Evolutionary conservation across 2,797 vertebrate species (phyloP).

Genomic region (Sciurus carolinensis): DNA sequence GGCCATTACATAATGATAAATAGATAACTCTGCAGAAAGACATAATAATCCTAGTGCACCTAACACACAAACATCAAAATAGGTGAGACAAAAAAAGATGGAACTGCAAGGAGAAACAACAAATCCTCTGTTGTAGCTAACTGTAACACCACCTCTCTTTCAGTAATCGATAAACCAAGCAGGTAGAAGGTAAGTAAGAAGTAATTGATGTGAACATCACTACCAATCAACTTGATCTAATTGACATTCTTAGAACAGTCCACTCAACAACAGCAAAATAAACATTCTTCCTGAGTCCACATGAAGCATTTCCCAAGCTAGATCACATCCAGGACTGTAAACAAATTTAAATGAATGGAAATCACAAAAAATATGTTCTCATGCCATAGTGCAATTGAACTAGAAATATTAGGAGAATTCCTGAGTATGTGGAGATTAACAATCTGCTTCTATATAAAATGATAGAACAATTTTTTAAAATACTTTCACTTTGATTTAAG

Average conservation of each 20-base stretch:
- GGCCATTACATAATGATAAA: neutral
- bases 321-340: neutral
- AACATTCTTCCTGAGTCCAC: neutral
- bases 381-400: neutral
- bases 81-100: neutral
- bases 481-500: neutral
- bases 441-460: neutral
- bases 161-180: neutral
- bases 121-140: neutral
- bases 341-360: neutral
- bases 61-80: neutral
- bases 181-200: neutral
- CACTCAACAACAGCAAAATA: neutral
- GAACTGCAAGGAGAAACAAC: too few relatives aligned
- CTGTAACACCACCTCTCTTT: neutral
- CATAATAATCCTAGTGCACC: neutral
- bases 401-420: neutral
- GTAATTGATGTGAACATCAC: neutral
- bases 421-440: neutral
- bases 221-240: neutral
- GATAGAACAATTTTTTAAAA: neutral
- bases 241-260: neutral
- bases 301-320: neutral
- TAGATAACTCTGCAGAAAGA: neutral
- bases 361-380: neutral